A percentile compares a stretch with the other conserved stretches of the same genome.
These are phyloP conservation scores for Orchestes rusci DNA, from an alignment of 2,888 invertebrate genomes.

Conservation along the genomic window DNA sequence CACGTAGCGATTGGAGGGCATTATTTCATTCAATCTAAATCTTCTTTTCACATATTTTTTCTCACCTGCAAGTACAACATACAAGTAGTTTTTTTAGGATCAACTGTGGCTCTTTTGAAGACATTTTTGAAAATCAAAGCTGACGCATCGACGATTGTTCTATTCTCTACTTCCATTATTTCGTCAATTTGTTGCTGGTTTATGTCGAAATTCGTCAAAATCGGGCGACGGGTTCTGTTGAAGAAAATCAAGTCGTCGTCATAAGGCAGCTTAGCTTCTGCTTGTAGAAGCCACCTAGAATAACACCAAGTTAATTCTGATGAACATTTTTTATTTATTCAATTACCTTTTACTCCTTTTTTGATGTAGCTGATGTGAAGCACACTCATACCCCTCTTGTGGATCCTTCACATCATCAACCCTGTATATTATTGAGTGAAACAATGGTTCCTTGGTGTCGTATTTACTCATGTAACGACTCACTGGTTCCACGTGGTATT, in stretches of 20 bases:
- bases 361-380: slow-evolving; percentile 37
- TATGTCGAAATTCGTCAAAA: slow-evolving; percentile 39
- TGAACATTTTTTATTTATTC: not conserved
- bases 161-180: slow-evolving; percentile 36
- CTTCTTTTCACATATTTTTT: not conserved
- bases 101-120: slow-evolving; percentile 63
- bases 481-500: slow-evolving; percentile 79
- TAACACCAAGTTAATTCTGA: slow-evolving; percentile 1
- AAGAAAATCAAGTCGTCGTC: slow-evolving; percentile 34
- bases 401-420: slow-evolving; percentile 65
- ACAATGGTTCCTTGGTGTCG: slow-evolving; percentile 32
- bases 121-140: slow-evolving; percentile 53
- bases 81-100: slow-evolving; percentile 87
- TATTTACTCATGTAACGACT: slow-evolving; percentile 54
- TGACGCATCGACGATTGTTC: slow-evolving; percentile 35
- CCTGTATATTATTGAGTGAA: slow-evolving; percentile 82
- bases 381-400: slow-evolving; percentile 34
- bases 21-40: too few species aligned
- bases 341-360: too few species aligned
- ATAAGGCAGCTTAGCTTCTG: slow-evolving; percentile 46
- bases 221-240: slow-evolving; percentile 49
- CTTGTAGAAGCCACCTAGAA: slow-evolving; percentile 57
- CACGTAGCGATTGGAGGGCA: too few species aligned
- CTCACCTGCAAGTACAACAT: slow-evolving; percentile 78
- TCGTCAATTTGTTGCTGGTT: slow-evolving; percentile 40